A percentile compares a stretch with the other conserved stretches of the same genome.
phyloP scores from a whole-genome alignment of 2,888 invertebrate species.

The Unio pictorum region DNA sequence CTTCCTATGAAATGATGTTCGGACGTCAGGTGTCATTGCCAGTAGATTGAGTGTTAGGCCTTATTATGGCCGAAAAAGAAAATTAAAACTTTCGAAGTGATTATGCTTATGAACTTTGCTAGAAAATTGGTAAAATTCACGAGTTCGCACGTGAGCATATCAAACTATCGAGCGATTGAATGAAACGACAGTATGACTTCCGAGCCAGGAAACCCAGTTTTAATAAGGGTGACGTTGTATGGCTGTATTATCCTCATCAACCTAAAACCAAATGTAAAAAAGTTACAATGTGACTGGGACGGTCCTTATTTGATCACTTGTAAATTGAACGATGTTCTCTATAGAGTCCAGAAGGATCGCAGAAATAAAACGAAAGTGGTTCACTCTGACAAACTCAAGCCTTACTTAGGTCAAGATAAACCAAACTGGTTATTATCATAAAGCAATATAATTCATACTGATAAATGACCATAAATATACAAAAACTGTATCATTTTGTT shows the following conservation, averaged over 20 bases:
- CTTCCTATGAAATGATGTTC: conserved; percentile 20
- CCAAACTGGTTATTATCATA: no score
- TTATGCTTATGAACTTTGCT: conserved; percentile 20
- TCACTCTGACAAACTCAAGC: no score
- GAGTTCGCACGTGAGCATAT: conserved; percentile 41
- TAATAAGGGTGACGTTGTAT: conserved; percentile 11
- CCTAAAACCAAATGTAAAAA: conserved; percentile 2
- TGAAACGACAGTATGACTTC: conserved; percentile 16
- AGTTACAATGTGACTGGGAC: conserved; percentile 19
- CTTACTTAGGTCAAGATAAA: no score
- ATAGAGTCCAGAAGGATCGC: conserved; percentile 4
- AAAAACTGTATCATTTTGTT: no score
- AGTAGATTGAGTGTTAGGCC: conserved; percentile 18
- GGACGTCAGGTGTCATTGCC: conserved; percentile 19
- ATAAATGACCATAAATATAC: no score
- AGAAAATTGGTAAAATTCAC: conserved; percentile 85
- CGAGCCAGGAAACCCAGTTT: conserved; percentile 9
- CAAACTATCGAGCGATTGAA: conserved; percentile 7
- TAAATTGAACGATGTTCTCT: conserved; percentile 10
- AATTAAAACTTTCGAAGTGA: conserved; percentile 12
- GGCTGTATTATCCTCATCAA: conserved; percentile 26
- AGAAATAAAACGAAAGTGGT: no score
- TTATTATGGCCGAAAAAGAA: not conserved
- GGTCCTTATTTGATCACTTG: conserved; percentile 17
- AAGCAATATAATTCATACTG: no score